phyloP scores from a whole-genome alignment of 1,140 invertebrate genomes.

The Drosophila pseudoobscura region DNA sequence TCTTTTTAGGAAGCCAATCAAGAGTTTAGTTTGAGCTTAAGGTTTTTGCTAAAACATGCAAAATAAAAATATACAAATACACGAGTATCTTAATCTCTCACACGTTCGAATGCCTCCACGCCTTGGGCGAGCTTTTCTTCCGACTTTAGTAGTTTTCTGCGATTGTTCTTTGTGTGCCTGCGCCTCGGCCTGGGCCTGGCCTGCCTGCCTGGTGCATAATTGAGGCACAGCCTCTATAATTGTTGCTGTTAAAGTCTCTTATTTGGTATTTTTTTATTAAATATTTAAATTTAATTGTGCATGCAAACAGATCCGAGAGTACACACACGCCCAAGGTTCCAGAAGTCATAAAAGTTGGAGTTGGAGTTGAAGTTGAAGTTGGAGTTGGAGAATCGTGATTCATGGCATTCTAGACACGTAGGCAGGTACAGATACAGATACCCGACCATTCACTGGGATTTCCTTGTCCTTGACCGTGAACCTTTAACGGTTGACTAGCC shows the following conservation, averaged over 20 bases:
- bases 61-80: background rate
- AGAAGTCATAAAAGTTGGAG: constrained; percentile 71
- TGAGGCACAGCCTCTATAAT: constrained; percentile 45
- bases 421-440: constrained; percentile 5
- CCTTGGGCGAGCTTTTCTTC: constrained; percentile 55
- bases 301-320: constrained; percentile 24
- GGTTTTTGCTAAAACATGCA: constrained; percentile 18
- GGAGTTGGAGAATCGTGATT: constrained; percentile 53
- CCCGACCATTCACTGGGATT: constrained; percentile 72
- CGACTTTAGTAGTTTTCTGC: constrained; percentile 55
- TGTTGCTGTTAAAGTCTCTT: constrained; percentile 32
- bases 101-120: constrained; percentile 8
- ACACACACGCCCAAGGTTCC: constrained; percentile 68
- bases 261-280: constrained; percentile 53
- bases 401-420: constrained; percentile 45
- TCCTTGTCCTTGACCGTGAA: constrained; percentile 81
- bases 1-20: constrained; percentile 41
- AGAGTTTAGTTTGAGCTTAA: constrained; percentile 20
- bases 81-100: constrained; percentile 15
- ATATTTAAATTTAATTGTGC: constrained; percentile 75
- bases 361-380: constrained; percentile 26
- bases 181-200: too few relatives aligned
- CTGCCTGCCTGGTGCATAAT: constrained; percentile 33
- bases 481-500: constrained; percentile 75
- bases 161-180: constrained; percentile 39